Evolutionary conservation across 2,888 invertebrate genomes (phyloP).

Genomic region (Andricus quercusramuli): DNA sequence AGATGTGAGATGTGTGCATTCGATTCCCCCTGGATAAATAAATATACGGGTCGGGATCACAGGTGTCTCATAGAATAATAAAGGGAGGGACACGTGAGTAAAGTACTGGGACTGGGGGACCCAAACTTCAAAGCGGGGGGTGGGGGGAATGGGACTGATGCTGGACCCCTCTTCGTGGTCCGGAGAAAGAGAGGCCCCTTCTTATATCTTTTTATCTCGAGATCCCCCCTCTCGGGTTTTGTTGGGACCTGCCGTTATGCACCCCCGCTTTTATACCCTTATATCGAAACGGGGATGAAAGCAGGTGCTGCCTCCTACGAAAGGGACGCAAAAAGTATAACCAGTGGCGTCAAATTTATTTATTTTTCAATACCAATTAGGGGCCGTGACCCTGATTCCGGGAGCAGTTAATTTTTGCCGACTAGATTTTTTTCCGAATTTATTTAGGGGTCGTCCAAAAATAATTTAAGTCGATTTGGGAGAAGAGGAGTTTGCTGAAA

Average conservation of each 20-base stretch:
- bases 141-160: constrained; percentile 29
- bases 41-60: constrained; percentile 67
- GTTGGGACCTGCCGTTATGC: constrained; percentile 61
- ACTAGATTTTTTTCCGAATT: too few relatives aligned
- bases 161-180: constrained; percentile 47
- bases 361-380: neutral
- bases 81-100: constrained; percentile 54
- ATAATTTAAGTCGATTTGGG: too few relatives aligned
- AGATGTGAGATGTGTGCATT: constrained; percentile 41
- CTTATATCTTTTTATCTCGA: constrained; percentile 51
- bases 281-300: constrained; percentile 66
- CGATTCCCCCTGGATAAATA: constrained; percentile 62
- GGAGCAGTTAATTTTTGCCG: too few relatives aligned
- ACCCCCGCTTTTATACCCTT: constrained; percentile 56
- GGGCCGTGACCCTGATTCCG: too few relatives aligned
- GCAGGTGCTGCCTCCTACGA: constrained; percentile 71
- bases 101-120: constrained; percentile 1
- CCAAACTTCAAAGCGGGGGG: constrained; percentile 6
- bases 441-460: too few relatives aligned
- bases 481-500: too few relatives aligned
- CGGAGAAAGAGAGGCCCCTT: constrained; percentile 44
- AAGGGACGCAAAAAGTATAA: constrained; percentile 60
- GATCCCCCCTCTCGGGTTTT: constrained; percentile 53
- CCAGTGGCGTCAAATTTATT: constrained; percentile 59
- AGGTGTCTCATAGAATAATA: constrained; percentile 70